A percentile compares a stretch with the other conserved stretches of the same genome.
Evolutionary conservation across 2,113 vertebrate genomes (phyloP).

Genomic region (Micromys minutus): DNA sequence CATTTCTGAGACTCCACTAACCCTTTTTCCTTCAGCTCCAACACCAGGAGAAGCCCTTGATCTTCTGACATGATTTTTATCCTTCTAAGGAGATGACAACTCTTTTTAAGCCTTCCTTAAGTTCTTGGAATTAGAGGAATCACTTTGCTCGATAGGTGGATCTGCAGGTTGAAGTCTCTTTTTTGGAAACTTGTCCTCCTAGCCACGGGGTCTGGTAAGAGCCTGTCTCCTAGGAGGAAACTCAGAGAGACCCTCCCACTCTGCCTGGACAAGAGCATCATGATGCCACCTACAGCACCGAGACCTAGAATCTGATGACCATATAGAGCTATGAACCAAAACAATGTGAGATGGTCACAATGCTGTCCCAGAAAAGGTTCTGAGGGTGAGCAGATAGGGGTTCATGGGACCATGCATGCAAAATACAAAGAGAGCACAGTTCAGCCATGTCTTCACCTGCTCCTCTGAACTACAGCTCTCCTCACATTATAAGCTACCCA

Average conservation of each 20-base stretch:
- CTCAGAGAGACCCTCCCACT: background rate
- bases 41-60: background rate
- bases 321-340: background rate
- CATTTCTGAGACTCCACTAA: background rate
- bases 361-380: background rate
- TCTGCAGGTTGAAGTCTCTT: slow-evolving; percentile 65
- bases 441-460: background rate
- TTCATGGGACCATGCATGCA: background rate
- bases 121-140: slow-evolving; percentile 33
- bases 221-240: background rate
- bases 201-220: background rate
- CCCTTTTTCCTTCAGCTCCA: background rate
- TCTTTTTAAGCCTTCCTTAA: slow-evolving; percentile 61
- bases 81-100: slow-evolving; percentile 52
- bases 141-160: slow-evolving; percentile 38
- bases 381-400: background rate
- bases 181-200: background rate
- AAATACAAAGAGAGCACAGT: background rate
- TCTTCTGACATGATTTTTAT: slow-evolving; percentile 59
- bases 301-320: background rate
- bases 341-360: background rate
- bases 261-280: background rate
- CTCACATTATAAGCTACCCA: background rate
- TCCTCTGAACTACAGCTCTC: background rate
- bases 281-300: no score